phyloP scores from a whole-genome alignment of 2,888 invertebrate genomes.

The Cheilosia impressa region DNA sequence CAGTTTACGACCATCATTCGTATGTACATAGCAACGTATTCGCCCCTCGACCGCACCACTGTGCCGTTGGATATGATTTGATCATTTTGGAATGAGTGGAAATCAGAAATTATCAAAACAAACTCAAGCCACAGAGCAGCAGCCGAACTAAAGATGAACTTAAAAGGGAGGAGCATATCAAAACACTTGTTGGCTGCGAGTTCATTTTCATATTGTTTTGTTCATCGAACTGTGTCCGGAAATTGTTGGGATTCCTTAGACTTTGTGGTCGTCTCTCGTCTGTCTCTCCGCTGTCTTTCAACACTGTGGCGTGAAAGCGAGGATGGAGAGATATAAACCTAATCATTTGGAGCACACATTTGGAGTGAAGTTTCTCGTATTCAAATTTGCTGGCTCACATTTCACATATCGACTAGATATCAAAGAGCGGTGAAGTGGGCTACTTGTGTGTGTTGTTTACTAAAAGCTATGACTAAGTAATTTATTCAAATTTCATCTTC shows the following conservation, averaged over 20 bases:
- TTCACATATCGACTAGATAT: slow-evolving; percentile 4
- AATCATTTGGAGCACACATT: slow-evolving; percentile 45
- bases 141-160: slow-evolving; percentile 34
- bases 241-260: slow-evolving; percentile 73
- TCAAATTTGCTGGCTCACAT: slow-evolving; percentile 50
- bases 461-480: slow-evolving; percentile 22
- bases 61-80: not conserved
- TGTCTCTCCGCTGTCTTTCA: not conserved
- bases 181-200: slow-evolving; percentile 71
- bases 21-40: no score
- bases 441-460: not conserved
- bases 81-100: not conserved
- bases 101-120: slow-evolving; percentile 53
- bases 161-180: slow-evolving; percentile 61
- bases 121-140: slow-evolving; percentile 25
- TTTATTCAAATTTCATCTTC: not conserved
- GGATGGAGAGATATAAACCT: slow-evolving; percentile 49
- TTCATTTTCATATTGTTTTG: slow-evolving; percentile 42
- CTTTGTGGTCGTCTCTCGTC: slow-evolving; percentile 25
- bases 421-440: not conserved
- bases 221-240: slow-evolving; percentile 62
- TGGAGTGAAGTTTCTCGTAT: slow-evolving; percentile 47
- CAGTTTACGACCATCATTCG: no score
- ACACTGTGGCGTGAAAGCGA: slow-evolving; percentile 21
- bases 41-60: not conserved